These are phyloP conservation scores for Oryzias woworae DNA, from an alignment of 2,113 vertebrate species.

Conservation along the genomic window DNA sequence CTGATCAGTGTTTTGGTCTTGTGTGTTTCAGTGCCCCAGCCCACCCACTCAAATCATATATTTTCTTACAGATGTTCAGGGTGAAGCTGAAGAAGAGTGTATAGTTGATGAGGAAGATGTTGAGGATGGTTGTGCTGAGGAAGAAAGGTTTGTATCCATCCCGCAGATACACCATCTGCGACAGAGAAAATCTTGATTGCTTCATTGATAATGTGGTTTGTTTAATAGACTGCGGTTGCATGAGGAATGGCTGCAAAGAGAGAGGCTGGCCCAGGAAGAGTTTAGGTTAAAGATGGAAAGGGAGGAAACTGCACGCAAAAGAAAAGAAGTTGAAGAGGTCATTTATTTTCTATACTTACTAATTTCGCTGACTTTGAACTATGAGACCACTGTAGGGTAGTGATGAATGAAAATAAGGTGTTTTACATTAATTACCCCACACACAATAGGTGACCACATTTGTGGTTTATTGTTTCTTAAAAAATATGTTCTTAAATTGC, in stretches of 20 bases:
- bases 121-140: slow-evolving; percentile 74
- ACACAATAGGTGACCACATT: not conserved
- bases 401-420: not conserved
- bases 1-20: not conserved
- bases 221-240: slow-evolving; percentile 82
- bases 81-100: slow-evolving; percentile 68
- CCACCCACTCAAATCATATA: not conserved
- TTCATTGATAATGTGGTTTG: slow-evolving; percentile 2
- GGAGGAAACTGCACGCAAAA: slow-evolving; percentile 84
- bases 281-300: slow-evolving; percentile 84
- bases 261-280: slow-evolving; percentile 89
- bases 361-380: no score
- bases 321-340: slow-evolving; percentile 93
- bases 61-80: slow-evolving; percentile 64
- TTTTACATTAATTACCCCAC: not conserved
- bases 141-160: slow-evolving; percentile 77
- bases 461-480: not conserved
- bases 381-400: no score
- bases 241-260: slow-evolving; percentile 88
- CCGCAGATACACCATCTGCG: not conserved
- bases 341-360: not conserved
- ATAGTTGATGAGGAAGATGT: slow-evolving; percentile 45
- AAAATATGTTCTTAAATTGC: not conserved
- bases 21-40: not conserved
- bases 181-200: not conserved